Conservation (phyloP, 2,113 vertebrate species). For the Mesitornis unicolor region DNA sequence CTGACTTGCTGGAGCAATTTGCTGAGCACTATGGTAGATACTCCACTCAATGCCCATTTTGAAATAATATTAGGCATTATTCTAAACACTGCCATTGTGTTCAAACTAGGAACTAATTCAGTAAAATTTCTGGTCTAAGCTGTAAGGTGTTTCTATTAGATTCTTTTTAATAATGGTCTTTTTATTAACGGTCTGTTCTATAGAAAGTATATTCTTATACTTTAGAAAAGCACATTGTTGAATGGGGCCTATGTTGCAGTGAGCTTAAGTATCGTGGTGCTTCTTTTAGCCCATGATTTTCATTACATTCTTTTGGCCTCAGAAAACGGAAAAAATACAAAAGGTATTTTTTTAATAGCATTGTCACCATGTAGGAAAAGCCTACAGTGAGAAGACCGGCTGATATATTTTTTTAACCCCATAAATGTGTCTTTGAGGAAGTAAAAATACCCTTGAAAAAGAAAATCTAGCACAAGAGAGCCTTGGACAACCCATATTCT, state of each 20-base stretch:
- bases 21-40: not conserved
- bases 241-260: not conserved
- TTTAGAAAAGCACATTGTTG: not conserved
- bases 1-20: not conserved
- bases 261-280: not conserved
- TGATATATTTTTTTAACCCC: not conserved
- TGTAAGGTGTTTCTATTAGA: not conserved
- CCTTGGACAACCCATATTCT: not conserved
- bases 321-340: not conserved
- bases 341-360: not conserved
- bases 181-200: not conserved
- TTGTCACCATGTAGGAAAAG: not conserved
- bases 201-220: not conserved
- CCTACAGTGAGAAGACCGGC: not conserved
- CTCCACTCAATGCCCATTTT: not conserved
- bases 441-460: not conserved
- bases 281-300: not conserved
- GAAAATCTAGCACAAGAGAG: not conserved
- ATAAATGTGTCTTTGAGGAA: not conserved
- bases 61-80: not conserved
- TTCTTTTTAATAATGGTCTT: not conserved
- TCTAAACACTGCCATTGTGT: not conserved
- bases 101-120: not conserved
- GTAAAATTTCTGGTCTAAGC: not conserved
- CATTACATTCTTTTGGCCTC: not conserved